Percentiles rank a stretch among this genome's conserved stretches.
Evolutionary conservation across 2,888 invertebrate species (phyloP).

Genomic region (Drosophila incognita): DNA sequence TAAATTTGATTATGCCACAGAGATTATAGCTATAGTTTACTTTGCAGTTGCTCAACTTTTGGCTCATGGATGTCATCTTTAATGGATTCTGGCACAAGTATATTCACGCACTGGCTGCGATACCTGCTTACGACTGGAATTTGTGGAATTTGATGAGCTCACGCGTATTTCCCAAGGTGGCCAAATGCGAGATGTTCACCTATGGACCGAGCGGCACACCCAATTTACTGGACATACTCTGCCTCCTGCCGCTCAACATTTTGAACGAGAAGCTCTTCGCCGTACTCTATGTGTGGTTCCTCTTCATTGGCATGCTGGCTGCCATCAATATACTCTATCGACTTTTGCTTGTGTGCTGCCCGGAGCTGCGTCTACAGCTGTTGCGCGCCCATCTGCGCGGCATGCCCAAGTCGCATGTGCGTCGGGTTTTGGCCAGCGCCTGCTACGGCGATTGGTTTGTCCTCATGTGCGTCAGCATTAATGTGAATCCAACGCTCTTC

Average conservation of each 20-base stretch:
- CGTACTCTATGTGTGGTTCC: slow-evolving; percentile 90
- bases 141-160: slow-evolving; percentile 81
- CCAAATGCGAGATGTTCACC: slow-evolving; percentile 94
- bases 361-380: slow-evolving; percentile 68
- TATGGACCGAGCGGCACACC: slow-evolving; percentile 93
- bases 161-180: slow-evolving; percentile 87
- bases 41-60: slow-evolving; percentile 72
- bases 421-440: slow-evolving; percentile 52
- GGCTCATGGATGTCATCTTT: slow-evolving; percentile 78
- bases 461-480: slow-evolving; percentile 90
- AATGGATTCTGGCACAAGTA: slow-evolving; percentile 82
- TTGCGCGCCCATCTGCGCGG: slow-evolving; percentile 69
- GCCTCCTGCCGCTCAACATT: slow-evolving; percentile 90
- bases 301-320: slow-evolving; percentile 88
- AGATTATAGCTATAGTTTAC: background rate
- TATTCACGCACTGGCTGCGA: slow-evolving; percentile 69
- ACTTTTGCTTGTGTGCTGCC: slow-evolving; percentile 86
- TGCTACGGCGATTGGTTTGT: slow-evolving; percentile 92
- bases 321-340: slow-evolving; percentile 89
- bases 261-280: slow-evolving; percentile 92
- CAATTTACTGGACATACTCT: slow-evolving; percentile 91
- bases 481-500: slow-evolving; percentile 89
- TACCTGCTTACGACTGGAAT: slow-evolving; percentile 79
- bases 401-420: slow-evolving; percentile 69
- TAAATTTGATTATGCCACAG: background rate